Evolutionary conservation across 92 coral and sea anemone genomes (phyloP).

Genomic region (Actinernus sp.): DNA sequence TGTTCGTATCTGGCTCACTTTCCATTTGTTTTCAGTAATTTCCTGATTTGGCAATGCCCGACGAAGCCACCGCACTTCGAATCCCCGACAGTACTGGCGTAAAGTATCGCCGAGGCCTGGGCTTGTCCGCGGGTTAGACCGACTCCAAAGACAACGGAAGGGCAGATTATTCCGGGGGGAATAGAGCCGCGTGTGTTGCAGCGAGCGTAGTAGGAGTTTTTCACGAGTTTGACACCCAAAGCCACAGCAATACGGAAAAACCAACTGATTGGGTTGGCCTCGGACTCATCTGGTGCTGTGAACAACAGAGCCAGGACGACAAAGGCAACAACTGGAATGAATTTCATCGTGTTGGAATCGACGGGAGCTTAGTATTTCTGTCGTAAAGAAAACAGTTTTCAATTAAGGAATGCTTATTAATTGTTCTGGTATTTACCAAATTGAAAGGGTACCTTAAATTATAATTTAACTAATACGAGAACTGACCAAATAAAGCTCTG

Average conservation of each 20-base stretch:
- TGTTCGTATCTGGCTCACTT: too few species aligned
- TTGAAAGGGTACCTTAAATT: too few species aligned
- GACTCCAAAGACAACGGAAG: conserved; percentile 32
- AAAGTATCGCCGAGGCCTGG: conserved; percentile 24
- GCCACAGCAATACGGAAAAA: conserved; percentile 10
- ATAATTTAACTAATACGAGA: too few species aligned
- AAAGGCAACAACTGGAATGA: not conserved
- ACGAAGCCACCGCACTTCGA: conserved; percentile 35
- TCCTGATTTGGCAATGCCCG: conserved; percentile 34
- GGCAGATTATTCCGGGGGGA: conserved; percentile 33
- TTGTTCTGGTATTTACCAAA: too few species aligned
- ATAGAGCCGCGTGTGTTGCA: conserved; percentile 47
- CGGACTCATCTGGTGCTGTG: conserved; percentile 13
- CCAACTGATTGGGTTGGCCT: conserved; percentile 32
- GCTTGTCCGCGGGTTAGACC: conserved; percentile 16
- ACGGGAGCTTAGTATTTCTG: too few species aligned
- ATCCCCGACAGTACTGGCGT: conserved; percentile 30
- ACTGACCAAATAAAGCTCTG: too few species aligned
- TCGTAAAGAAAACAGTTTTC: too few species aligned
- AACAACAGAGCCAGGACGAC: not conserved
- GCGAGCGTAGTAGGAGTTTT: conserved; percentile 33
- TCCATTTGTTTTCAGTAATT: conserved; percentile 2
- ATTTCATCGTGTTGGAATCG: too few species aligned
- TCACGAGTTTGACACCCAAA: conserved; percentile 13
- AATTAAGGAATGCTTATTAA: too few species aligned